Conservation (phyloP, 2,113 vertebrate species). For the Fukomys damarensis region DNA sequence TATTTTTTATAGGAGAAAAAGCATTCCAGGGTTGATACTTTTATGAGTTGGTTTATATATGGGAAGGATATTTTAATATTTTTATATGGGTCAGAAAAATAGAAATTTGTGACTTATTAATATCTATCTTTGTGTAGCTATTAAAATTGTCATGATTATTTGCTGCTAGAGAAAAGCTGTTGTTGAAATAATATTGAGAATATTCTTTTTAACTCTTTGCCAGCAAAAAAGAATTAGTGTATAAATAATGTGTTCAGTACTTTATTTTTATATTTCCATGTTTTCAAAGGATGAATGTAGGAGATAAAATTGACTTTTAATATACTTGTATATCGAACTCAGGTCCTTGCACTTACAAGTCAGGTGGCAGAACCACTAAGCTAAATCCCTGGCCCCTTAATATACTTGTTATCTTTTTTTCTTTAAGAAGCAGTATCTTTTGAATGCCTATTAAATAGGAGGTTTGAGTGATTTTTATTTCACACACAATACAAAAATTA, state of each 20-base stretch:
- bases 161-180: constrained; percentile 20
- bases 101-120: constrained; percentile 27
- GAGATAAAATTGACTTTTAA: constrained; percentile 23
- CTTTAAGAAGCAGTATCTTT: neutral
- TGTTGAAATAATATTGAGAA: constrained; percentile 57
- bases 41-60: constrained; percentile 8
- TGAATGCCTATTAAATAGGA: constrained; percentile 28
- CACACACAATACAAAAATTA: constrained; percentile 40
- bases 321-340: no score
- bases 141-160: constrained; percentile 31
- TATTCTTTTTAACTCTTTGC: neutral
- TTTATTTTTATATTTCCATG: constrained; percentile 39
- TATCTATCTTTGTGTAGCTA: neutral
- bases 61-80: constrained; percentile 49
- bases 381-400: no score
- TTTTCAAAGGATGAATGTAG: constrained; percentile 43
- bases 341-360: no score
- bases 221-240: neutral
- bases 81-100: constrained; percentile 36
- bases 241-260: neutral
- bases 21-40: neutral
- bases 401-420: no score
- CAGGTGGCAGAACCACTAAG: no score
- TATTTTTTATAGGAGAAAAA: neutral
- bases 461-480: constrained; percentile 47